These are phyloP conservation scores for Yponomeuta plumbellus DNA, from an alignment of 2,888 invertebrate species.

Conservation along the genomic window DNA sequence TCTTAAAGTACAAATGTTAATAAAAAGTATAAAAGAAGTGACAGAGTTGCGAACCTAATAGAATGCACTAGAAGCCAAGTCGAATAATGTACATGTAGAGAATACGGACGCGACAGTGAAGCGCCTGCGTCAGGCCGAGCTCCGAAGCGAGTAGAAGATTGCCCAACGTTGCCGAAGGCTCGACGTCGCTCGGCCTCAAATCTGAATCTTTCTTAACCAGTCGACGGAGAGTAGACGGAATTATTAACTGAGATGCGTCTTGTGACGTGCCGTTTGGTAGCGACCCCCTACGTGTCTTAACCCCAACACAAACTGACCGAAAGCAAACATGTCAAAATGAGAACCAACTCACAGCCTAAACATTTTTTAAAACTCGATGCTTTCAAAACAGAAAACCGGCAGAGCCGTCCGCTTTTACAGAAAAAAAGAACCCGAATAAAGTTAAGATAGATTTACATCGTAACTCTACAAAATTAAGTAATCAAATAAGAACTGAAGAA, in stretches of 20 bases:
- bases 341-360: conserved; percentile 75
- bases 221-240: conserved; percentile 74
- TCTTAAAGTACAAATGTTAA: conserved; percentile 62
- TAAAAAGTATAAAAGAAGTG: conserved; percentile 49
- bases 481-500: conserved; percentile 50
- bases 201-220: conserved; percentile 45
- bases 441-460: conserved; percentile 28
- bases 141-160: conserved; percentile 27
- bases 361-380: conserved; percentile 51
- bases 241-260: conserved; percentile 65
- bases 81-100: conserved; percentile 62
- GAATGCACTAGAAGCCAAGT: conserved; percentile 66
- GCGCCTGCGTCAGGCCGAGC: conserved; percentile 37
- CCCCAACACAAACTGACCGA: conserved; percentile 40
- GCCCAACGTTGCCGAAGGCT: conserved; percentile 15
- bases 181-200: conserved; percentile 16
- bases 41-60: conserved; percentile 58
- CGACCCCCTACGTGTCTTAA: conserved; percentile 49
- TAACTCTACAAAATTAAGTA: conserved; percentile 44
- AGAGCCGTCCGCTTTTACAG: conserved; percentile 47
- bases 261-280: conserved; percentile 72
- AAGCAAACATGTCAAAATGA: conserved; percentile 59
- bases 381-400: conserved; percentile 40
- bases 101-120: conserved; percentile 62
- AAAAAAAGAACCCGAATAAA: conserved; percentile 8